A percentile compares a stretch with the other conserved stretches of the same genome.
Conservation (phyloP, 2,888 invertebrate genomes). For the Lepidochrysops patricia region DNA sequence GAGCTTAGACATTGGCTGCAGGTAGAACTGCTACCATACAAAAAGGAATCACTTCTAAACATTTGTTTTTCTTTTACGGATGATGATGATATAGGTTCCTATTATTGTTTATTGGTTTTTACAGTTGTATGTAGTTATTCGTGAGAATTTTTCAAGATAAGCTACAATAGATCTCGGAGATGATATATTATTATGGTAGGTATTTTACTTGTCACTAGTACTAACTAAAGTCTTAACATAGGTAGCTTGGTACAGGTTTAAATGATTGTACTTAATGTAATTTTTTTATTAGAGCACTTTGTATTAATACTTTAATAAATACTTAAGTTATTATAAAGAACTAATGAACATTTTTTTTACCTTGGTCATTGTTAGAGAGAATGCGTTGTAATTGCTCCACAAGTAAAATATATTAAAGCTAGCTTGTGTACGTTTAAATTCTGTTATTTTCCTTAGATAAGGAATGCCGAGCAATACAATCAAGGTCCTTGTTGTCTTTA, state of each 20-base stretch:
- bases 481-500: neutral
- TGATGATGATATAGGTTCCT: no score
- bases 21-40: neutral
- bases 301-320: no score
- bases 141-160: conserved; percentile 2
- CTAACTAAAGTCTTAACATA: no score
- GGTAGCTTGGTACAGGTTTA: no score
- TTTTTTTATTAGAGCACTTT: no score
- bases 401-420: neutral
- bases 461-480: neutral
- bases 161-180: neutral
- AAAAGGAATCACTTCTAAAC: no score
- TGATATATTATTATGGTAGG: neutral
- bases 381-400: neutral
- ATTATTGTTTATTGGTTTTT: no score
- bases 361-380: neutral
- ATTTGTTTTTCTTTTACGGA: no score
- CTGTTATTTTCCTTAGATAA: neutral
- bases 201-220: neutral
- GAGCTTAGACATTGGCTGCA: neutral
- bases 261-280: no score
- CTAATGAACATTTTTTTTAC: neutral
- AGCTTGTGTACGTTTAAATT: neutral
- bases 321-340: no score
- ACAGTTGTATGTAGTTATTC: no score